phyloP scores from a whole-genome alignment of 2,888 invertebrate species.

The Leuctra nigra region DNA sequence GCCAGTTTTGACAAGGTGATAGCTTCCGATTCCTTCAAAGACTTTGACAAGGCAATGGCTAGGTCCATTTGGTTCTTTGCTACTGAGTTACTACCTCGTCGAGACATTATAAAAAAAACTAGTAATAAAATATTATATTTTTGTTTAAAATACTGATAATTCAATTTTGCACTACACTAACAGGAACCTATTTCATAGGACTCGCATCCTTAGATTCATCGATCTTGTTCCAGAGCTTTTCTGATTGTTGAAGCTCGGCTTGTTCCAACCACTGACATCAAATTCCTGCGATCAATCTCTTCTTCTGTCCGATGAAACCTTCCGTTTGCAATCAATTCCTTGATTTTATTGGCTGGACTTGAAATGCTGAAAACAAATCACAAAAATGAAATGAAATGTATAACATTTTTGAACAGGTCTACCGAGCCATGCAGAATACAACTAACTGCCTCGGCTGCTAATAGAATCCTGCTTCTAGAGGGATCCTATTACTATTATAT shows the following conservation, averaged over 20 bases:
- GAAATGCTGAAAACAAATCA: slow-evolving; percentile 4
- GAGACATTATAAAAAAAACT: slow-evolving; percentile 7
- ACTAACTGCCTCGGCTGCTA: too few relatives aligned
- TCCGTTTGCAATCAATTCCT: slow-evolving; percentile 5
- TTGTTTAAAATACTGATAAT: not conserved
- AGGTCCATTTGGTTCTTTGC: slow-evolving; percentile 9
- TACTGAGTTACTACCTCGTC: not conserved
- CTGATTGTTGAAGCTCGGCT: not conserved
- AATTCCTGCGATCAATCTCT: slow-evolving; percentile 10
- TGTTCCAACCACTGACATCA: slow-evolving; percentile 29
- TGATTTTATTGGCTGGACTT: not conserved
- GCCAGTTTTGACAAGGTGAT: not conserved
- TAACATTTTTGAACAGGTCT: not conserved
- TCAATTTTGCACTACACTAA: too few relatives aligned
- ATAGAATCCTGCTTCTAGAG: too few relatives aligned
- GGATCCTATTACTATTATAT: not conserved
- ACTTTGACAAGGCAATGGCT: slow-evolving; percentile 6
- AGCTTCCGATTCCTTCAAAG: slow-evolving; percentile 3
- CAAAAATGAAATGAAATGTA: not conserved
- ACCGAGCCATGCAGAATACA: not conserved
- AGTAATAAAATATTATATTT: not conserved
- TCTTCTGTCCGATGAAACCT: slow-evolving; percentile 16
- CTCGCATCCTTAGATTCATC: not conserved
- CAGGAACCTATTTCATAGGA: too few relatives aligned
- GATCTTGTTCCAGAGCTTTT: slow-evolving; percentile 1